Conservation (phyloP, 2,797 vertebrate genomes). For the Alcedo quadribrachys region DNA sequence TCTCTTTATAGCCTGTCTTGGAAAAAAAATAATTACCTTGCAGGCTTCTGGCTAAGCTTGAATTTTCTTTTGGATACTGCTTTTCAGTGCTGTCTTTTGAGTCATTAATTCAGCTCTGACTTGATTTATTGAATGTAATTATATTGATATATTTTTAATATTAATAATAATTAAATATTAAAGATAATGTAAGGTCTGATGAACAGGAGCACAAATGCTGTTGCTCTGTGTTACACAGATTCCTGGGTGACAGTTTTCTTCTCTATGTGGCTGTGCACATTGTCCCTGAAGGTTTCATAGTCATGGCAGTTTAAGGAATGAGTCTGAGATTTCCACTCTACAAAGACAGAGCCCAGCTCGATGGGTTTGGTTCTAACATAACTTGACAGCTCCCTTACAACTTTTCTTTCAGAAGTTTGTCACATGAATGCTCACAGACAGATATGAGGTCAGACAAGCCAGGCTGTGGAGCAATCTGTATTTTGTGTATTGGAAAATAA, state of each 20-base stretch:
- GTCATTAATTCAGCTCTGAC: neutral
- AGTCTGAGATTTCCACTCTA: slow-evolving; percentile 20
- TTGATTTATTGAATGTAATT: too few relatives aligned
- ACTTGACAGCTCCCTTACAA: slow-evolving; percentile 43
- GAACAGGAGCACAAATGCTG: neutral
- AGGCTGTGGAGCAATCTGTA: slow-evolving; percentile 13
- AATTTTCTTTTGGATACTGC: neutral
- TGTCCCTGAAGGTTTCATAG: slow-evolving; percentile 43
- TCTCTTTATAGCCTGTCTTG: neutral
- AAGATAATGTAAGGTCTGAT: neutral
- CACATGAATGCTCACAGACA: slow-evolving; percentile 42
- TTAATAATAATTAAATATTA: too few relatives aligned
- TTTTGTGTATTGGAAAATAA: slow-evolving; percentile 43
- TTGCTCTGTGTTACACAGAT: neutral
- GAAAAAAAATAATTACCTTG: neutral
- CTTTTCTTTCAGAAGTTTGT: slow-evolving; percentile 24
- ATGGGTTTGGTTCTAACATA: neutral
- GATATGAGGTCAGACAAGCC: slow-evolving; percentile 52
- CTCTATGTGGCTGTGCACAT: neutral
- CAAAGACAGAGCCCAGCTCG: neutral
- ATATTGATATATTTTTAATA: too few relatives aligned
- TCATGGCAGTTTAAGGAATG: slow-evolving; percentile 37
- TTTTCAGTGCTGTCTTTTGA: neutral
- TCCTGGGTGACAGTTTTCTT: slow-evolving; percentile 7
- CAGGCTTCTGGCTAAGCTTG: neutral